Conservation (phyloP, 2,113 vertebrate species). For the Siniperca knerii region DNA sequence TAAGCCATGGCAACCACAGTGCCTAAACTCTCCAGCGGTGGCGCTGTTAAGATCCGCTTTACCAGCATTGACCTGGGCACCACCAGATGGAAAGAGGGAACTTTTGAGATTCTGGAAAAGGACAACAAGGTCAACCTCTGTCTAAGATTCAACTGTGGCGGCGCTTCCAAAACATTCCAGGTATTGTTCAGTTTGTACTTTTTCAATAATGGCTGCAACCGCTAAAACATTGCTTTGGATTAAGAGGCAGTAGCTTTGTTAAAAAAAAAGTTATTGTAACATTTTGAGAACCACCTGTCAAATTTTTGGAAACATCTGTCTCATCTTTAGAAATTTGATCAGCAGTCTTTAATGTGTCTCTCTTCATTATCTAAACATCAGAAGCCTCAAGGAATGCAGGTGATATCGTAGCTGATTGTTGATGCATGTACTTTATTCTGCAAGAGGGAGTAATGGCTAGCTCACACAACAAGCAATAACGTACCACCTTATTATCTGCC, state of each 20-base stretch:
- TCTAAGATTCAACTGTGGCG: constrained; percentile 92
- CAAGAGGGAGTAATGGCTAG: not conserved
- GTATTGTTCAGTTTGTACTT: constrained; percentile 72
- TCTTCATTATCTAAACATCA: not conserved
- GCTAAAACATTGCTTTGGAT: not conserved
- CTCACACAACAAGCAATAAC: not conserved
- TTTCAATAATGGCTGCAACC: not conserved
- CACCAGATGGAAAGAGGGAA: constrained; percentile 96
- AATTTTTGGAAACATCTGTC: not conserved
- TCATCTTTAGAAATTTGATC: not conserved
- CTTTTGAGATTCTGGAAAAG: constrained; percentile 96
- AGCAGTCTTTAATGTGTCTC: not conserved
- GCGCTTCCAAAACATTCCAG: constrained; percentile 91
- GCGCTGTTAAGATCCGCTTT: constrained; percentile 86
- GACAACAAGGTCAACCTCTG: constrained; percentile 93
- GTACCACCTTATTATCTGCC: not conserved
- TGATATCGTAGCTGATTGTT: not conserved
- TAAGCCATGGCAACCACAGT: constrained; percentile 80
- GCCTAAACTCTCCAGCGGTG: constrained; percentile 91
- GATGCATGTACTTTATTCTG: not conserved
- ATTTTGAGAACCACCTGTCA: not conserved
- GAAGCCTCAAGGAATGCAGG: not conserved
- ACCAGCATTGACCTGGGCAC: constrained; percentile 90
- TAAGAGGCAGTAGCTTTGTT: not conserved
- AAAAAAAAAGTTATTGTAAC: not conserved